Evolutionary conservation across 2,797 vertebrate species (phyloP).

Genomic region (Astyanax mexicanus): DNA sequence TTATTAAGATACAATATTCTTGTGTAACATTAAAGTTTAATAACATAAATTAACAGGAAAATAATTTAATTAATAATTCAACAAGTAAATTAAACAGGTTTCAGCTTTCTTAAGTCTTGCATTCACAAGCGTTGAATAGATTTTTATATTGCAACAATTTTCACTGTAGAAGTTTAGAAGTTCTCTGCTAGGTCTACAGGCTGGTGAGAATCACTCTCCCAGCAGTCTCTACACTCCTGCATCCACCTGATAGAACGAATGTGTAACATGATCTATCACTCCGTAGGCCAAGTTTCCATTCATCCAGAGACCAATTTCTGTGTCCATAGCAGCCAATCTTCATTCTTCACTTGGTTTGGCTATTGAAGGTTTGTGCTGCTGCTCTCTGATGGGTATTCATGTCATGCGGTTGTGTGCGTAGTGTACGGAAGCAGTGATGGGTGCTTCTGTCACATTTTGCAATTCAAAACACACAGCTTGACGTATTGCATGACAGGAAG

Average conservation of each 20-base stretch:
- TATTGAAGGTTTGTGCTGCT: background rate
- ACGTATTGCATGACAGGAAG: background rate
- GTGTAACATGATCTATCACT: background rate
- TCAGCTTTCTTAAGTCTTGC: too few relatives aligned
- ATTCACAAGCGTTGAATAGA: too few relatives aligned
- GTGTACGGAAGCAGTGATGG: background rate
- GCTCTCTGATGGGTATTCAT: background rate
- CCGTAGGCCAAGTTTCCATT: background rate
- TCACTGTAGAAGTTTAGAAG: too few relatives aligned
- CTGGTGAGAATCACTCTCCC: background rate
- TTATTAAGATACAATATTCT: too few relatives aligned
- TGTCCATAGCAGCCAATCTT: background rate
- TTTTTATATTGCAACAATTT: too few relatives aligned
- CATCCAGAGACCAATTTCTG: background rate
- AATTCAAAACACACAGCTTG: background rate
- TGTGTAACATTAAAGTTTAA: too few relatives aligned
- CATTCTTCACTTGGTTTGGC: background rate
- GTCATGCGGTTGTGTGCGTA: background rate
- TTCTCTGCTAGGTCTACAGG: background rate
- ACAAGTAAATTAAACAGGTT: too few relatives aligned
- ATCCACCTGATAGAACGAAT: background rate
- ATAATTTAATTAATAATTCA: too few relatives aligned
- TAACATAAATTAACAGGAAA: too few relatives aligned
- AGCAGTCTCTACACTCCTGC: background rate
- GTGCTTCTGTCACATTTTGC: background rate